Evolutionary conservation across 2,113 vertebrate species (phyloP).

Genomic region (Hemibates koningsi): DNA sequence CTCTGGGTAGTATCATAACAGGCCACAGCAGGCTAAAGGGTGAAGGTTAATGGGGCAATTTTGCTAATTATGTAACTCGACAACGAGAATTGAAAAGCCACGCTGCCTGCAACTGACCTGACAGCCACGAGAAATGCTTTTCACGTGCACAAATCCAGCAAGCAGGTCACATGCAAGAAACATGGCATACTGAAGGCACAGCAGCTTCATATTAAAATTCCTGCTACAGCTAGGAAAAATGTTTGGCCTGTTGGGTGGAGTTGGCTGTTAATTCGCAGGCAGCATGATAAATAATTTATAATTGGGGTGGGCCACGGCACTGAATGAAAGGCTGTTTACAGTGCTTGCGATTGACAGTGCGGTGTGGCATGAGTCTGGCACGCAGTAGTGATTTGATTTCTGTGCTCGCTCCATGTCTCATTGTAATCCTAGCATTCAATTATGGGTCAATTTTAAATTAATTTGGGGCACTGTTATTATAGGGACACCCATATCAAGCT

Average conservation of each 20-base stretch:
- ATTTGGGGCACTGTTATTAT: slow-evolving; percentile 20
- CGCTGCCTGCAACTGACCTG: neutral
- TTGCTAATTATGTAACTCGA: slow-evolving; percentile 18
- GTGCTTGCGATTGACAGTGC: slow-evolving; percentile 43
- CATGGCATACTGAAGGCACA: slow-evolving; percentile 13
- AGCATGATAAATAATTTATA: slow-evolving; percentile 45
- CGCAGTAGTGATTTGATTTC: slow-evolving; percentile 1
- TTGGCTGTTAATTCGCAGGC: slow-evolving; percentile 21
- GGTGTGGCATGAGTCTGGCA: slow-evolving; percentile 17
- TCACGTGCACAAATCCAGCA: neutral
- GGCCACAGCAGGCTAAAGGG: neutral
- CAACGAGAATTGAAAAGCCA: slow-evolving; percentile 22
- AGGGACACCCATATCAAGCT: slow-evolving; percentile 19
- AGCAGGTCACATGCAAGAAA: slow-evolving; percentile 11
- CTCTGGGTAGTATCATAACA: neutral
- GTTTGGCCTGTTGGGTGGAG: slow-evolving; percentile 46
- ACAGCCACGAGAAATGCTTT: neutral
- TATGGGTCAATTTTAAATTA: slow-evolving; percentile 11
- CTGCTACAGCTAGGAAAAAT: slow-evolving; percentile 39
- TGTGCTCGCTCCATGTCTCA: neutral
- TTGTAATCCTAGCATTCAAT: slow-evolving; percentile 11
- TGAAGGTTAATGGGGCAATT: slow-evolving; percentile 34
- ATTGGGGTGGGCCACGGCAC: slow-evolving; percentile 44
- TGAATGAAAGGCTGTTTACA: slow-evolving; percentile 50
- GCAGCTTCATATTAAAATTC: slow-evolving; percentile 54